Evolutionary conservation across 1,140 invertebrate species (phyloP), one percentile per base, ranked within the genome.

Genomic region (Papilio polytes): DNA sequence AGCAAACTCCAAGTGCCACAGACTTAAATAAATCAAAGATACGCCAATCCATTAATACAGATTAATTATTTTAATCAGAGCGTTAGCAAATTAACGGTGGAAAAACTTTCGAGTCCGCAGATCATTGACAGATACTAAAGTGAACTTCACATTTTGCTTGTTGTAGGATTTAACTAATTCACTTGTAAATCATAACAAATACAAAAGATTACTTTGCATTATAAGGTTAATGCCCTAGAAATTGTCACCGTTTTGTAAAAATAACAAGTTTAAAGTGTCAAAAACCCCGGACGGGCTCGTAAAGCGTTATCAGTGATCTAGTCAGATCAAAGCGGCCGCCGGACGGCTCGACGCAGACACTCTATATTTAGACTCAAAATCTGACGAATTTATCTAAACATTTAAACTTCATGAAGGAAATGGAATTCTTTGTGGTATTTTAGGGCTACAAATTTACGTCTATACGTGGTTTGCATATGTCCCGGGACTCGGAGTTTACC

Each of bases 201-300:
- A 12, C 22, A 9, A 22, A 63, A 63, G 2, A 26, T 63, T 20
- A 31, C 26, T 31, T 26, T 70, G 20, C 3, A 70, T 36, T 13
- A 12, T 26, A 15, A 70, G 63, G 26, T 70, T 26, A 15, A 70
- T 31, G 63, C 6, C 26, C 63, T 31, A 3, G 31, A 1, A 70
- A 70, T 31, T 26, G 12, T 13, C 22, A 36, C 26, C 6, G 63
- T 41, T 70, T 66, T 31, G 12, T 13, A 70, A 18, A 70, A 15
- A 31, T 31, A 70, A 56, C 53, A 56, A 56, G n/a, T 15, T 70
- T 70, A 70, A 31, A 70, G 63, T 70, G 63, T 70, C 26, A 70
- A 70, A 70, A 70, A 70, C 63, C 63, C 31, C 26, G 36, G 63
- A 26, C 63, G 22, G 26, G 63, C 63, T 12, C 56, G 20, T 70